These are phyloP conservation scores for Chelmon rostratus DNA, from an alignment of 2,797 vertebrate species.

Conservation along the genomic window DNA sequence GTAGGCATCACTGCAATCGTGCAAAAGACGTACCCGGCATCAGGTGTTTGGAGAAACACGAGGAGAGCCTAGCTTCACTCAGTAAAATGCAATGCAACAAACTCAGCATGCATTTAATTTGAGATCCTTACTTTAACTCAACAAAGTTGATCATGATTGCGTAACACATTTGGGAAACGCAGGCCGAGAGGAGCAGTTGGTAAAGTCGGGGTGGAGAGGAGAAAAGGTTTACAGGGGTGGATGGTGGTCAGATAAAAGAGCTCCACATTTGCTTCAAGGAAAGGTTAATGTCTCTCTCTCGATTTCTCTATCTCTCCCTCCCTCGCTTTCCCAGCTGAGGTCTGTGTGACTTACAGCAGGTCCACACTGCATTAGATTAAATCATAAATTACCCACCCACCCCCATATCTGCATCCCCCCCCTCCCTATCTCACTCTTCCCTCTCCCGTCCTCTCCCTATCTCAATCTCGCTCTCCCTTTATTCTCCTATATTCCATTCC, in stretches of 20 bases:
- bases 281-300: constrained; percentile 85
- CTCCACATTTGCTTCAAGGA: constrained; percentile 76
- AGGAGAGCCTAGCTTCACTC: constrained; percentile 12
- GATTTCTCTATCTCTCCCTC: constrained; percentile 75
- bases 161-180: constrained; percentile 31
- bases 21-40: constrained; percentile 21
- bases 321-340: constrained; percentile 86
- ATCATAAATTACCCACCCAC: constrained; percentile 97
- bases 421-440: constrained; percentile 67
- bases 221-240: constrained; percentile 69
- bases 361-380: constrained; percentile 98
- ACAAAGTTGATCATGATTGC: constrained; percentile 35
- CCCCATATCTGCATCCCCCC: constrained; percentile 91
- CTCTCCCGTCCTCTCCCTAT: constrained; percentile 71
- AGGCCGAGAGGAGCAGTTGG: constrained; percentile 30
- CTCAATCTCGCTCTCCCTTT: constrained; percentile 77
- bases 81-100: neutral
- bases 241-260: constrained; percentile 80
- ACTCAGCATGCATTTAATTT: neutral
- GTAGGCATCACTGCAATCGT: constrained; percentile 24
- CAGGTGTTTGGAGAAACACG: constrained; percentile 18
- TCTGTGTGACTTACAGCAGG: constrained; percentile 98
- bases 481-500: constrained; percentile 81
- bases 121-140: constrained; percentile 15
- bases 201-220: constrained; percentile 52